Evolutionary conservation across 2,113 vertebrate species (phyloP).

Genomic region (Benitochromis conjunctus): DNA sequence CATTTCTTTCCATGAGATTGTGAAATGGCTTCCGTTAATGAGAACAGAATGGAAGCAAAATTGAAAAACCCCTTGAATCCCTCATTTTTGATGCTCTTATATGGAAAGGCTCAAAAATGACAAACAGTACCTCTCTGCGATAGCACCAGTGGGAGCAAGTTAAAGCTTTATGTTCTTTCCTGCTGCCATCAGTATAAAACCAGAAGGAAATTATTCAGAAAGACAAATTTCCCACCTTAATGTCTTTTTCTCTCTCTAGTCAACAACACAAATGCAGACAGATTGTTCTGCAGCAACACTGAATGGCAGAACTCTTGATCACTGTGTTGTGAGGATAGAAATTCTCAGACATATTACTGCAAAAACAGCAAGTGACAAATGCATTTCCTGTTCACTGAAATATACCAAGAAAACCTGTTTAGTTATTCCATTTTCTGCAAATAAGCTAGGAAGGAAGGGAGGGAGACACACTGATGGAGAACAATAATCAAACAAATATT

Average conservation of each 20-base stretch:
- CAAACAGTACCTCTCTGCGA: not conserved
- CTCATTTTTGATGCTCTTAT: not conserved
- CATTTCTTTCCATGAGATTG: not conserved
- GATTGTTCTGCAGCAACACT: constrained; percentile 9
- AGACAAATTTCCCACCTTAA: constrained; percentile 27
- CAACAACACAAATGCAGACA: constrained; percentile 39
- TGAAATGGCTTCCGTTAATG: constrained; percentile 12
- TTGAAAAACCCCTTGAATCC: not conserved
- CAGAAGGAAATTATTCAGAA: constrained; percentile 22
- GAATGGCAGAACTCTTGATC: constrained; percentile 45
- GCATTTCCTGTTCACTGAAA: not conserved
- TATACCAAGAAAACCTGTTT: not conserved
- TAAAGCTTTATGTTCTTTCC: not conserved
- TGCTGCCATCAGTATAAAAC: constrained; percentile 11
- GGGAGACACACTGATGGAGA: not conserved
- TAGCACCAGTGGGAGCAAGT: constrained; percentile 8
- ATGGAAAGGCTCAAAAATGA: constrained; percentile 7
- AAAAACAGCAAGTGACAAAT: not conserved
- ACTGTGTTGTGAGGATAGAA: constrained; percentile 19
- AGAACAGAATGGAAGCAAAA: not conserved
- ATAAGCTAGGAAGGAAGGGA: not conserved
- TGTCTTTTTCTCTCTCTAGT: constrained; percentile 13
- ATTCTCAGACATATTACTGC: constrained; percentile 12
- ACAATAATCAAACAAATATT: not conserved
- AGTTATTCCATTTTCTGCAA: not conserved